phyloP scores from a whole-genome alignment of 2,888 invertebrate genomes.

The Minunthozetes semirufus region DNA sequence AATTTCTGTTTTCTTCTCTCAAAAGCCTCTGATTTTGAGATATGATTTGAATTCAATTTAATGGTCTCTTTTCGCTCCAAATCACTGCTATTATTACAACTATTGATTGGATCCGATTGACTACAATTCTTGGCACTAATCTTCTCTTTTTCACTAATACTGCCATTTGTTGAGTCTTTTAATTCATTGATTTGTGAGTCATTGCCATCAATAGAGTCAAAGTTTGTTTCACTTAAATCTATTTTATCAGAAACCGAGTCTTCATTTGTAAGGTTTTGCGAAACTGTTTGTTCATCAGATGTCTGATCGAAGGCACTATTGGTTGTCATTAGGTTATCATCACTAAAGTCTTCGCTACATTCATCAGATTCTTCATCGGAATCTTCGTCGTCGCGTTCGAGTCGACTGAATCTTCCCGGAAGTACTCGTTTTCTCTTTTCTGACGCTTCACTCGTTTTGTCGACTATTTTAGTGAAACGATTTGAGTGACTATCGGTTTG shows the following conservation, averaged over 20 bases:
- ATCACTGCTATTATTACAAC: neutral
- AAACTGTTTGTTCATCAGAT: neutral
- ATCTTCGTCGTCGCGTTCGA: constrained; percentile 17
- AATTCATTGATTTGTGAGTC: neutral
- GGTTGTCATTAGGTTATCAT: neutral
- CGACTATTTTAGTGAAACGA: neutral
- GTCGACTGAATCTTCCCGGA: constrained; percentile 21
- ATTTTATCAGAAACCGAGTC: neutral
- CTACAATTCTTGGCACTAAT: neutral
- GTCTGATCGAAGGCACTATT: neutral
- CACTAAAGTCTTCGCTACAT: neutral
- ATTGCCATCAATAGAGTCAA: neutral
- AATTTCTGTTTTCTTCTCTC: constrained; percentile 16
- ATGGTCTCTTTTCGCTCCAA: neutral
- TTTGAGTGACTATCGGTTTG: neutral
- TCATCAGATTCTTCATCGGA: constrained; percentile 10
- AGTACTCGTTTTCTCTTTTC: constrained; percentile 4
- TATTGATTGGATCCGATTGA: neutral
- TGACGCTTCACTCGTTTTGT: neutral
- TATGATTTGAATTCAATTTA: neutral
- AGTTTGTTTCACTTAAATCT: neutral
- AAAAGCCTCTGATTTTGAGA: neutral
- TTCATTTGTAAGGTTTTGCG: neutral
- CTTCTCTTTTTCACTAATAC: neutral
- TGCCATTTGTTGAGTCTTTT: neutral